Conservation (phyloP, 2,888 invertebrate species). For the Gerosis bhagava region DNA sequence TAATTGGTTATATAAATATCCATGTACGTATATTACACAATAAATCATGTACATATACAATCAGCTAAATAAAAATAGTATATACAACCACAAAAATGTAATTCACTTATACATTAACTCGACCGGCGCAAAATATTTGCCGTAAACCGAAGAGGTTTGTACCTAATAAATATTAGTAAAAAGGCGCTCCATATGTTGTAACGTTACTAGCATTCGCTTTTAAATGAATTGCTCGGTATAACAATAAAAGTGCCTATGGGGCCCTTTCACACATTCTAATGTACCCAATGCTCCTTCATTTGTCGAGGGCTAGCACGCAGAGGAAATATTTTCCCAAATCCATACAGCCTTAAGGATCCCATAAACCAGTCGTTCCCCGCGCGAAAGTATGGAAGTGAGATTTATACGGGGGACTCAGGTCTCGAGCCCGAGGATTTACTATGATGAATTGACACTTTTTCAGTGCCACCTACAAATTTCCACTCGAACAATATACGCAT, state of each 20-base stretch:
- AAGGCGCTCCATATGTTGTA: slow-evolving; percentile 73
- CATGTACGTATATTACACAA: too few species aligned
- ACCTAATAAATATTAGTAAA: slow-evolving; percentile 70
- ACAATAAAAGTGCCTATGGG: slow-evolving; percentile 78
- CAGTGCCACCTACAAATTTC: slow-evolving; percentile 77
- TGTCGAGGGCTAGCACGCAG: slow-evolving; percentile 77
- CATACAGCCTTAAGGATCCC: slow-evolving; percentile 83
- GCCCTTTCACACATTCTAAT: slow-evolving; percentile 80
- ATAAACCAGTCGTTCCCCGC: slow-evolving; percentile 81
- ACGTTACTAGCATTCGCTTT: slow-evolving; percentile 73
- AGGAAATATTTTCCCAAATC: slow-evolving; percentile 82
- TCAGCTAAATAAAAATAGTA: too few species aligned
- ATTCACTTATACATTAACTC: slow-evolving; percentile 28
- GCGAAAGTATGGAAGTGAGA: slow-evolving; percentile 82
- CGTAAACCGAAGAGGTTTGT: slow-evolving; percentile 39
- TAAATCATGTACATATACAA: too few species aligned
- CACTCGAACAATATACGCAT: slow-evolving; percentile 74
- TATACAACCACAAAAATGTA: slow-evolving; percentile 12
- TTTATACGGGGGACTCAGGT: slow-evolving; percentile 78
- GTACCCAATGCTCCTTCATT: slow-evolving; percentile 78
- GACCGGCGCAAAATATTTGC: slow-evolving; percentile 46
- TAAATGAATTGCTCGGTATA: slow-evolving; percentile 80
- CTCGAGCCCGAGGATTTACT: slow-evolving; percentile 76
- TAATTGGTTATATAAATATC: too few species aligned
- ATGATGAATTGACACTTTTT: slow-evolving; percentile 82